Conservation (phyloP, 2,888 invertebrate species). For the Tiliacea citrago region DNA sequence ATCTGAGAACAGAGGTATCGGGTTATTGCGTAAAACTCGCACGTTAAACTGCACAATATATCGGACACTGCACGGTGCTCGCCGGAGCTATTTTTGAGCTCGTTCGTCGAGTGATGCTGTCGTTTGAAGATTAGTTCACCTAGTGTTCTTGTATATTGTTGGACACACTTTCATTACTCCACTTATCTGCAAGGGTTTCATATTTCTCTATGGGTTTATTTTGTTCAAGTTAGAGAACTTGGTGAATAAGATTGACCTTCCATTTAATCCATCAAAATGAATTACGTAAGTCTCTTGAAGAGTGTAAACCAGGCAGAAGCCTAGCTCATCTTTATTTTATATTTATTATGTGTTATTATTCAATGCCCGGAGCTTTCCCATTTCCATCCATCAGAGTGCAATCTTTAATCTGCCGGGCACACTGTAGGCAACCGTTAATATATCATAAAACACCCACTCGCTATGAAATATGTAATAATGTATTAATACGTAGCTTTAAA, state of each 20-base stretch:
- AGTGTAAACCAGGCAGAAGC: slow-evolving; percentile 43
- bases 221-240: no score
- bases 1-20: slow-evolving; percentile 2
- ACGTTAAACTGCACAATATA: slow-evolving; percentile 6
- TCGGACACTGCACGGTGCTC: slow-evolving; percentile 1
- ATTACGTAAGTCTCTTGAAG: slow-evolving; percentile 33
- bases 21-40: slow-evolving; percentile 11
- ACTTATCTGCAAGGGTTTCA: not conserved
- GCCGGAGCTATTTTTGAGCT: slow-evolving; percentile 8
- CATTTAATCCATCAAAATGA: slow-evolving; percentile 42
- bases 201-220: no score
- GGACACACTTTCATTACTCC: slow-evolving; percentile 23
- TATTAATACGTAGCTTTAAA: slow-evolving; percentile 61
- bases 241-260: not conserved
- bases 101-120: slow-evolving; percentile 10
- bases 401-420: slow-evolving; percentile 76
- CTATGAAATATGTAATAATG: slow-evolving; percentile 63
- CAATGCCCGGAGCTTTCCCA: slow-evolving; percentile 69
- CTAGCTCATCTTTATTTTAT: slow-evolving; percentile 63
- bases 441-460: slow-evolving; percentile 74
- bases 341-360: slow-evolving; percentile 71
- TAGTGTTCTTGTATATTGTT: slow-evolving; percentile 16
- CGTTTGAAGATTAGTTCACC: slow-evolving; percentile 46
- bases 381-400: slow-evolving; percentile 78
- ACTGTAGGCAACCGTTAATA: slow-evolving; percentile 65